These are phyloP conservation scores for Hypothenemus hampei DNA, from an alignment of 1,140 invertebrate genomes.

Conservation along the genomic window DNA sequence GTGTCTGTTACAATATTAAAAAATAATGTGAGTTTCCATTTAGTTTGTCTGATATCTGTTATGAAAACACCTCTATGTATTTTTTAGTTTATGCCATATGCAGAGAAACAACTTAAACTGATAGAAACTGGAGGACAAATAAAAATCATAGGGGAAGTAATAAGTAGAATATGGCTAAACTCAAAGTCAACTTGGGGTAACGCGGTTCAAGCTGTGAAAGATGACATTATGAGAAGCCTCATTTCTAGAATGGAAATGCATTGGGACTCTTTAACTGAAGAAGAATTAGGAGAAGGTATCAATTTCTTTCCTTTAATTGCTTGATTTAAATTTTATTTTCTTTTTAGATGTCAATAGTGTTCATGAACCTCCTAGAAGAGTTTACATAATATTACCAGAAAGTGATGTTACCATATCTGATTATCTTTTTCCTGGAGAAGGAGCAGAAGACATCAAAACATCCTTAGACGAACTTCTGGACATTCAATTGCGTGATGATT, in stretches of 20 bases:
- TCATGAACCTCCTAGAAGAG: constrained; percentile 73
- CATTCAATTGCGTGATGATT: constrained; percentile 59
- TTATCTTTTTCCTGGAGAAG: constrained; percentile 81
- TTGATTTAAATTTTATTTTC: too few species aligned
- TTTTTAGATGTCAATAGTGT: constrained; percentile 60
- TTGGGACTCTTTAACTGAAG: constrained; percentile 78
- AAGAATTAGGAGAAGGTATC: constrained; percentile 46
- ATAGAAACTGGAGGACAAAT: constrained; percentile 47
- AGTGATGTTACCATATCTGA: constrained; percentile 68
- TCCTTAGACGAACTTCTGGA: constrained; percentile 71
- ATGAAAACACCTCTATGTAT: background rate
- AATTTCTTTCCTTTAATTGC: background rate
- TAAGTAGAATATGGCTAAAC: constrained; percentile 66
- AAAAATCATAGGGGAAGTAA: constrained; percentile 58
- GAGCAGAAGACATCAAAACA: constrained; percentile 64
- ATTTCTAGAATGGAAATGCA: constrained; percentile 75
- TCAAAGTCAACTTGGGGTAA: constrained; percentile 64
- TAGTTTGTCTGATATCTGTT: background rate
- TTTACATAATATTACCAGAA: constrained; percentile 62
- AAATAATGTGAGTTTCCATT: constrained; percentile 54
- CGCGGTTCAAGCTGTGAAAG: constrained; percentile 61
- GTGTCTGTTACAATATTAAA: constrained; percentile 55
- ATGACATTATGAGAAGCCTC: constrained; percentile 74
- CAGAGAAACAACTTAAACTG: constrained; percentile 10
- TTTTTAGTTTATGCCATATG: background rate